Percentiles rank a stretch among this genome's conserved stretches.
Conservation (phyloP, 2,113 vertebrate genomes). For the Tyto alba region DNA sequence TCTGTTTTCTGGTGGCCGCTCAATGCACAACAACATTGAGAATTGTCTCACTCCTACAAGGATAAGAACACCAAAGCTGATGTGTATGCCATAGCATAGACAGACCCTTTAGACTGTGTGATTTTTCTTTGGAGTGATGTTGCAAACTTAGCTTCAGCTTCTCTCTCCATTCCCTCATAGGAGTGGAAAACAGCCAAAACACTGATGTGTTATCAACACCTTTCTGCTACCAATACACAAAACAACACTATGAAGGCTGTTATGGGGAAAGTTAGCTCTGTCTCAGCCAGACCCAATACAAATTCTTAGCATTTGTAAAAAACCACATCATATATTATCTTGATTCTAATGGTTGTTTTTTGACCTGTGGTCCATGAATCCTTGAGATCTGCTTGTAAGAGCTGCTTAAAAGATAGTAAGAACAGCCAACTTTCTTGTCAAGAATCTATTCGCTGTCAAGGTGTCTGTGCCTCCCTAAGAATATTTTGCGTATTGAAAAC, state of each 20-base stretch:
- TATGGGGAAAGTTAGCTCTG: background rate
- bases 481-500: background rate
- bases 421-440: background rate
- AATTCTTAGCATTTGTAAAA: background rate
- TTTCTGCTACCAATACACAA: background rate
- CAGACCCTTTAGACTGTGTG: rapidly evolving
- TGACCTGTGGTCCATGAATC: background rate
- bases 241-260: background rate
- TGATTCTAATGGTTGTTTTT: background rate
- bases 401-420: background rate
- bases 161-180: background rate
- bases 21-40: background rate
- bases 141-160: background rate
- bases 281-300: background rate
- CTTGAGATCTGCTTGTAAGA: background rate
- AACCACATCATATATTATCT: background rate
- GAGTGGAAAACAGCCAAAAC: background rate
- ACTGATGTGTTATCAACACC: background rate
- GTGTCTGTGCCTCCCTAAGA: rapidly evolving
- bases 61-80: background rate
- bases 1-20: background rate
- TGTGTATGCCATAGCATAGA: background rate
- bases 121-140: background rate
- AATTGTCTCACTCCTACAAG: background rate
- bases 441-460: background rate